Percentiles rank a stretch among this genome's conserved stretches.
phyloP scores from a whole-genome alignment of 2,797 vertebrate genomes.

The Aphelocoma californica region DNA sequence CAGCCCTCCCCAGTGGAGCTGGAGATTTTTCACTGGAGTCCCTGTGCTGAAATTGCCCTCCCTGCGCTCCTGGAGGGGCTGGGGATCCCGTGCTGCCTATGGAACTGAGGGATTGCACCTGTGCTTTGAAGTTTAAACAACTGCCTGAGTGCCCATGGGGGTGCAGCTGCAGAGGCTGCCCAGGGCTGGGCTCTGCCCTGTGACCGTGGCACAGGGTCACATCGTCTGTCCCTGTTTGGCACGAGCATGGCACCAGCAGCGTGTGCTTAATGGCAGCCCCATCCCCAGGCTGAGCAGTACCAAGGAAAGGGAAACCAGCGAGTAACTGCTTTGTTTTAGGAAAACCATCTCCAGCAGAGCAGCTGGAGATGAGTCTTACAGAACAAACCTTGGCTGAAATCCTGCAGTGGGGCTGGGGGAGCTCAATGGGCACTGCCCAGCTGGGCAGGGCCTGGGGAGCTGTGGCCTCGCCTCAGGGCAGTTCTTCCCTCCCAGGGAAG shows the following conservation, averaged over 20 bases:
- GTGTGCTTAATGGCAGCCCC: background rate
- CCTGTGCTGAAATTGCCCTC: background rate
- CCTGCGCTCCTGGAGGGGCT: background rate
- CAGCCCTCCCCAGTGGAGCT: background rate
- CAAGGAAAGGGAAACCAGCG: background rate
- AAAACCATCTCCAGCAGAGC: background rate
- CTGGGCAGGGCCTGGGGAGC: background rate
- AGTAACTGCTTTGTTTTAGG: slow-evolving; percentile 31
- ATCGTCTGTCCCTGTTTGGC: background rate
- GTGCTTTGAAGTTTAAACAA: background rate
- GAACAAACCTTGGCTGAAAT: background rate
- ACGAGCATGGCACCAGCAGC: background rate
- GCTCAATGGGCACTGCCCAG: background rate
- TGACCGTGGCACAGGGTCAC: background rate
- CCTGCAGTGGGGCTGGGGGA: background rate
- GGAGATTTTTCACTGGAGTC: background rate
- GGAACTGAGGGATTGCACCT: background rate
- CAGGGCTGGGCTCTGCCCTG: slow-evolving; percentile 5
- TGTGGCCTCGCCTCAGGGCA: accelerated
- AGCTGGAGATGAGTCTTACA: background rate
- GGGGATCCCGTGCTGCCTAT: accelerated
- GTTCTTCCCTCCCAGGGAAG: background rate
- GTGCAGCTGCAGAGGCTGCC: slow-evolving; percentile 28
- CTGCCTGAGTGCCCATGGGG: slow-evolving; percentile 10
- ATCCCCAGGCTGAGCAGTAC: slow-evolving; percentile 15